phyloP scores from a whole-genome alignment of 2,888 invertebrate genomes.

The Petrolisthes cinctipes region DNA sequence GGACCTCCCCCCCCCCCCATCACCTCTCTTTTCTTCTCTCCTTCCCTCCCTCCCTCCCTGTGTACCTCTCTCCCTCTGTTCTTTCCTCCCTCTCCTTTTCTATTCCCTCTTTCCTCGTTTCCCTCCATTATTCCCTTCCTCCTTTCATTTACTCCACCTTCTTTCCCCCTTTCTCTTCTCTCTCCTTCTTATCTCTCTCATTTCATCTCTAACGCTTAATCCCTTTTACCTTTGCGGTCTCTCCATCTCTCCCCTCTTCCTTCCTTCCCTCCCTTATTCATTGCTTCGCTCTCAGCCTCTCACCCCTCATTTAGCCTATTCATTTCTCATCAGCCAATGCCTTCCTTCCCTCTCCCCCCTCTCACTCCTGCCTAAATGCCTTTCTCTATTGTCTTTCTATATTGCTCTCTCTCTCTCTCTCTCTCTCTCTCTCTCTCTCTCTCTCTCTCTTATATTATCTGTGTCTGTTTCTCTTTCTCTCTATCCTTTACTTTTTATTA shows the following conservation, averaged over 20 bases:
- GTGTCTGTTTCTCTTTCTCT: neutral
- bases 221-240: neutral
- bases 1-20: neutral
- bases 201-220: neutral
- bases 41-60: neutral
- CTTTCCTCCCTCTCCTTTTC: neutral
- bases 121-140: neutral
- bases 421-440: neutral
- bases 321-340: neutral
- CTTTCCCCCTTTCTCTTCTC: neutral
- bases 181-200: slow-evolving; percentile 3
- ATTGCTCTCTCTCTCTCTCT: neutral
- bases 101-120: neutral
- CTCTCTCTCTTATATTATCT: neutral
- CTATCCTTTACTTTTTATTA: neutral
- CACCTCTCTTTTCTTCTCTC: neutral
- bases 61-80: slow-evolving; percentile 1
- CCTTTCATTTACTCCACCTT: neutral
- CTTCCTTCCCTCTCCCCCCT: neutral
- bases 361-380: neutral
- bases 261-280: neutral
- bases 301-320: neutral
- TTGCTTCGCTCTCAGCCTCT: neutral
- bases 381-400: neutral
- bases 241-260: neutral